Conservation (phyloP, 2,797 vertebrate species). For the Eulemur coronatus region DNA sequence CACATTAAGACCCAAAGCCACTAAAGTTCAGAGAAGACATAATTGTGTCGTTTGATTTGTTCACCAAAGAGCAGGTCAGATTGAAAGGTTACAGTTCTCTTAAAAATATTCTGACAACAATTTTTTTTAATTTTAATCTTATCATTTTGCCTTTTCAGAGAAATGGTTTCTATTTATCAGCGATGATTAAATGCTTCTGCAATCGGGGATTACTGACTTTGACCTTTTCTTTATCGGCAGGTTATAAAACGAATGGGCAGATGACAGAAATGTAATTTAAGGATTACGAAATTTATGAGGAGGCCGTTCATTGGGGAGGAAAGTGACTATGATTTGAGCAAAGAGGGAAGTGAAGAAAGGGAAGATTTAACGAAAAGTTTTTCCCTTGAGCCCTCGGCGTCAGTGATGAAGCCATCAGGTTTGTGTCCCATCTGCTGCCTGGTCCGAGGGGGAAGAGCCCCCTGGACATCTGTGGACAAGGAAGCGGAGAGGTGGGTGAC, state of each 20-base stretch:
- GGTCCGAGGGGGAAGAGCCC: rapidly evolving
- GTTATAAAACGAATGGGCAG: conserved; percentile 20
- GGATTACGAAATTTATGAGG: neutral
- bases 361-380: rapidly evolving
- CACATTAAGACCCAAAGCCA: rapidly evolving
- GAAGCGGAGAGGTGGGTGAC: rapidly evolving
- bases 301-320: neutral
- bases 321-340: neutral
- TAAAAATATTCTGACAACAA: conserved; percentile 26
- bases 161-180: conserved; percentile 30
- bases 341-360: neutral
- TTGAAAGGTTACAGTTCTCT: conserved; percentile 45
- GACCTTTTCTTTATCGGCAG: conserved; percentile 70
- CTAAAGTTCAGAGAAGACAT: conserved; percentile 27
- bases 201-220: neutral
- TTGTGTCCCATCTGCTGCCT: rapidly evolving
- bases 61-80: conserved; percentile 31
- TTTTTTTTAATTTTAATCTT: conserved; percentile 38
- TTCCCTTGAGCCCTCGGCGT: rapidly evolving
- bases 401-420: neutral
- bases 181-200: neutral
- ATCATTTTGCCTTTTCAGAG: conserved; percentile 48
- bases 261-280: conserved; percentile 45
- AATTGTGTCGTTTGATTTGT: neutral
- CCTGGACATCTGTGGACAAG: rapidly evolving